These are phyloP conservation scores for Liodrosophila aerea DNA, from an alignment of 2,888 invertebrate genomes.

Conservation along the genomic window DNA sequence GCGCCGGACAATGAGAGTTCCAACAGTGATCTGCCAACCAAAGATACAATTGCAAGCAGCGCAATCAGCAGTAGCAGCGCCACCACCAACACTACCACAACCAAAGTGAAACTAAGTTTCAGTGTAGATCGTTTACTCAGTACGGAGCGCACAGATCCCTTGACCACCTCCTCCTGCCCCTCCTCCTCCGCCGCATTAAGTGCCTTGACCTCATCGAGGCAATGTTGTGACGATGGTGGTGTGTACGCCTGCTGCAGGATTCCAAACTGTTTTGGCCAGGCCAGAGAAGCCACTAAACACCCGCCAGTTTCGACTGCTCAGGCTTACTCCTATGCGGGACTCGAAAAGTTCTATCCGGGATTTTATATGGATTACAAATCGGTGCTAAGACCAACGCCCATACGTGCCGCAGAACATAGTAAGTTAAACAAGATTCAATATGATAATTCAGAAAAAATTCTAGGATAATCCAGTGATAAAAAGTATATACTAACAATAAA, in stretches of 20 bases:
- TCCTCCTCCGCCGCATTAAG: background rate
- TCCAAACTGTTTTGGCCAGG: conserved; percentile 61
- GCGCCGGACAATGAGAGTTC: conserved; percentile 26
- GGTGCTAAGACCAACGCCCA: conserved; percentile 78
- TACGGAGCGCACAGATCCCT: conserved; percentile 48
- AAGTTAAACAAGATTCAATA: conserved; percentile 26
- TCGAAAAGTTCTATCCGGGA: conserved; percentile 62
- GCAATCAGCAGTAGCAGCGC: background rate
- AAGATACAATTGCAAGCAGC: conserved; percentile 28
- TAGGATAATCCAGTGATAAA: no score
- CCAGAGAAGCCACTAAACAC: conserved; percentile 46
- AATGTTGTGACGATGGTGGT: conserved; percentile 68
- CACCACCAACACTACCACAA: conserved; percentile 39
- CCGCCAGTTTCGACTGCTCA: conserved; percentile 18
- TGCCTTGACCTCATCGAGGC: conserved; percentile 9
- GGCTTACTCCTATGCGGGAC: conserved; percentile 45
- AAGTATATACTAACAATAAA: no score
- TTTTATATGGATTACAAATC: conserved; percentile 76
- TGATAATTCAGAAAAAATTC: no score
- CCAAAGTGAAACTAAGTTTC: conserved; percentile 81
- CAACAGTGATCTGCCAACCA: conserved; percentile 46
- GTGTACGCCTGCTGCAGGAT: conserved; percentile 70
- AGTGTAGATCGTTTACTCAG: conserved; percentile 81
- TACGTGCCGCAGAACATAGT: conserved; percentile 78
- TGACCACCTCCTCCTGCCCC: conserved; percentile 1